Evolutionary conservation across 1,140 invertebrate genomes (phyloP), one percentile per base, ranked within the genome.

Genomic region (Meloidogyne chitwoodi): DNA sequence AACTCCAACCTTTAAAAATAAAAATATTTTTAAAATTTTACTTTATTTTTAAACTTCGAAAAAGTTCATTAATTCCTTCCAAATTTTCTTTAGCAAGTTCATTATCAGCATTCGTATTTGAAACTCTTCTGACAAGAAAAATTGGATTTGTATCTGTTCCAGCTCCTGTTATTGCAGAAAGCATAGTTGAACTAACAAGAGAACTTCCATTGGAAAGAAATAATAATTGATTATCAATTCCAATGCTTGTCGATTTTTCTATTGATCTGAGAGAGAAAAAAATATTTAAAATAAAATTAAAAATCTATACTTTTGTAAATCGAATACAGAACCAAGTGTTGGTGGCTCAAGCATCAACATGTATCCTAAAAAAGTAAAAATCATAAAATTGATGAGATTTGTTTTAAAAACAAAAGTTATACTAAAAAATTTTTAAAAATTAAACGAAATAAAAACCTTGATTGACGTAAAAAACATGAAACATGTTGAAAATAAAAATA

Each of bases 381-480:
- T 19, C 44, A 44, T 2, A 14, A 44, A 44, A 44, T 44, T 41
- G n/a, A n/a, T n/a, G n/a, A n/a, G n/a, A n/a, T n/a, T n/a, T n/a
- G n/a, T n/a, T n/a, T n/a, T n/a, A n/a, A n/a, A n/a, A n/a, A n/a
- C n/a, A n/a, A n/a, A n/a, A n/a, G n/a, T n/a, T n/a, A n/a, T n/a
- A n/a, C n/a, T n/a, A n/a, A n/a, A n/a, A 34, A 34, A 34, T 34
- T 10, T 34, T 10, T 34, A 34, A 34, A 10, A 34, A 10, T 4
- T 34, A 34, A 34, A 34, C 12, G 2, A 44, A 19, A 44, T 16
- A 16, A n/a, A 8, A 29, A 73, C 71, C 71, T 31, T 81, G 64
- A 56, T 82, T 80, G 19, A 82, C 80, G 62, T 82, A 80, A 77
- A 80, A 80, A 12, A 80, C 72, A 56, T 80, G 74, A 65, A 68